A percentile compares a stretch with the other conserved stretches of the same genome.
Conservation (phyloP, 2,113 vertebrate genomes). For the Helogale parvula region DNA sequence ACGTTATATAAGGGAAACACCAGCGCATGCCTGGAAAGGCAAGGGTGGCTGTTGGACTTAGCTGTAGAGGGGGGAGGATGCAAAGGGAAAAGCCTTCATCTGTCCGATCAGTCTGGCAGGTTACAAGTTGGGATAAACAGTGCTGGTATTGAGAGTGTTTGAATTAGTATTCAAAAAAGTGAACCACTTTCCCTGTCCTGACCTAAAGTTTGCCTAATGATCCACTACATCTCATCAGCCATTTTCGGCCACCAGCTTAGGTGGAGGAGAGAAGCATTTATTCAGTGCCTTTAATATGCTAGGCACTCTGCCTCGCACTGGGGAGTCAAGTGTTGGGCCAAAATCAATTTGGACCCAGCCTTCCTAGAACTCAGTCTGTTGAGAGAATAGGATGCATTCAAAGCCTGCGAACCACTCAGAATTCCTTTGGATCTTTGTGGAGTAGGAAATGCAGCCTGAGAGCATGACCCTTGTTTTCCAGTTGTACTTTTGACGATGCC, state of each 20-base stretch:
- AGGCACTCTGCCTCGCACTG: neutral
- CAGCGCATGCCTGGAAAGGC: rapidly evolving
- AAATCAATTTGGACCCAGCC: neutral
- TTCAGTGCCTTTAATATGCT: neutral
- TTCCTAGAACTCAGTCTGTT: neutral
- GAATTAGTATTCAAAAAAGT: neutral
- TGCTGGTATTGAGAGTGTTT: neutral
- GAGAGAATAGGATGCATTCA: neutral
- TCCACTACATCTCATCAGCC: neutral
- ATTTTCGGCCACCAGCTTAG: neutral
- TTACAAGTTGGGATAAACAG: neutral
- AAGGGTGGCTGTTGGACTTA: neutral
- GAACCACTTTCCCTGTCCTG: neutral
- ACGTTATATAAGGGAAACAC: neutral
- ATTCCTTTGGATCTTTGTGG: neutral
- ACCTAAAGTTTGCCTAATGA: neutral
- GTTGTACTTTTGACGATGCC: neutral
- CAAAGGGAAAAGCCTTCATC: neutral
- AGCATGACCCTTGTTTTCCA: neutral
- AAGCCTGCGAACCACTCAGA: neutral
- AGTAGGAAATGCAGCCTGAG: neutral
- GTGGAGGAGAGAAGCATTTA: neutral
- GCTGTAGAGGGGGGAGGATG: neutral
- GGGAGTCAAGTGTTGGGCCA: neutral
- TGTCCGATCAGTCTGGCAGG: neutral